Evolutionary conservation across 2,113 vertebrate genomes (phyloP), one percentile per base, ranked within the genome.

Genomic region (Atrichornis clamosus): DNA sequence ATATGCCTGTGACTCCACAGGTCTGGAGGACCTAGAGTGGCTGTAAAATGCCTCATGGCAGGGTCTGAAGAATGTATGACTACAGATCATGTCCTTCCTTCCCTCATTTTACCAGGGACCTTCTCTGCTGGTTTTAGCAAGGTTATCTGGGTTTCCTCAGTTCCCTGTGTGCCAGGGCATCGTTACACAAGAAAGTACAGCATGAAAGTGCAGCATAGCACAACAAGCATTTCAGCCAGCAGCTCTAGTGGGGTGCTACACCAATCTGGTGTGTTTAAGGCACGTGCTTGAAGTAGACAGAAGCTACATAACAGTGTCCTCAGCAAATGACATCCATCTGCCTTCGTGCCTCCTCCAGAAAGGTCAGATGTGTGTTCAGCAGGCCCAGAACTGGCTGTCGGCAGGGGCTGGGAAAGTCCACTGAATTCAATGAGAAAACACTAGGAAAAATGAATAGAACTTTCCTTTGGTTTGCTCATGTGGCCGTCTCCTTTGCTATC

Each of bases 261-360:
- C 11, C 20, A 63, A 0, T 15, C n/a, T 3, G 2, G 19, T 20
- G 10, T 28, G 23, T 39, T 76, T n/a, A 50, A 89, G 41, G 26
- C 16, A 23, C 1, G 3, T 53, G 68, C 28, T 56, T n/a, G 22
- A 58, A 65, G 23, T 0, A 84, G 62, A 64, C 33, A 68, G 52
- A 79, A 95, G 32, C 60, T 50, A 2, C 0, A 1, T 49, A 9
- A 3, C 56, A 50, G 32, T 3, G 1, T 64, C 49, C 55, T 73
- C 28, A 5, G 52, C 20, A 73, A 55, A 53, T 5, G 63, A 49
- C 4, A 4, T 63, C 75, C 33, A 35, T 77, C 28, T 94, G 84
- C 89, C 64, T 86, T 65, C 27, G 0, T 13, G 41, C 41, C 22
- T 79, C 58, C 58, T 68, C 37, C 67, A 77, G 59, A 62, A 83